Base-by-base conservation (phyloP, 2,113 vertebrate genomes). In the Sitta europaea region DNA sequence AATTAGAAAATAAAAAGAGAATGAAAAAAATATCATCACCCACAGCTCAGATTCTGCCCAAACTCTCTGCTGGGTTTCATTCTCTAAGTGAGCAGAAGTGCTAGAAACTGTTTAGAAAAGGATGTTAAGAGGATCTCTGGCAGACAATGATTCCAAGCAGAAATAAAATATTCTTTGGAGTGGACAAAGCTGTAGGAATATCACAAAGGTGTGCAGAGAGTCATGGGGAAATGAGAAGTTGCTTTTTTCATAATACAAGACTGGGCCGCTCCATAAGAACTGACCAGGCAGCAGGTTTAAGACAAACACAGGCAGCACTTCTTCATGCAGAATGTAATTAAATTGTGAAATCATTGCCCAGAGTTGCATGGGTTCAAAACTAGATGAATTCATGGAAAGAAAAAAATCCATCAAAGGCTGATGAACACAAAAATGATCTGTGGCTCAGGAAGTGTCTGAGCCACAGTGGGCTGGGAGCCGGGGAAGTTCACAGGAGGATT, bases 361-460 rank as follows among this genome's bases (percentile, higher is more conserved):
- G 59, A 89, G 68, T 92, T 84, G 55, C 79, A 74, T 94, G 73
- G 63, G 43, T 63, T 96, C 90, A 95, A 78, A 95, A 82, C 62
- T 36, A 94, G 95, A 94, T 94, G 92, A 93, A 95, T 96, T 96
- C 77, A 72, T 95, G 94, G 94, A 93, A 89, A 96, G 94, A 80
- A 91, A 75, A 79, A 85, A 78, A 35, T 74, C 42, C 90, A 20
- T 89, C 92, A 95, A 89, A 91, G 73, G 57, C 86, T 54, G 67
- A 42, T 74, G 93, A 65, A 66, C 65, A 81, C 77, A 95, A 81
- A 36, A 71, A 51, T 0, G 38, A 89, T 89, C 50, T 89, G 90
- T 74, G 90, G 65, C 77, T 97, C 73, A 85, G 95, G 96, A 96
- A 90, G 90, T 71, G 73, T 84, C 80, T 89, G 48, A 62, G 87